phyloP scores from a whole-genome alignment of 2,113 vertebrate genomes.

The Cyphomyrus plagiostoma region DNA sequence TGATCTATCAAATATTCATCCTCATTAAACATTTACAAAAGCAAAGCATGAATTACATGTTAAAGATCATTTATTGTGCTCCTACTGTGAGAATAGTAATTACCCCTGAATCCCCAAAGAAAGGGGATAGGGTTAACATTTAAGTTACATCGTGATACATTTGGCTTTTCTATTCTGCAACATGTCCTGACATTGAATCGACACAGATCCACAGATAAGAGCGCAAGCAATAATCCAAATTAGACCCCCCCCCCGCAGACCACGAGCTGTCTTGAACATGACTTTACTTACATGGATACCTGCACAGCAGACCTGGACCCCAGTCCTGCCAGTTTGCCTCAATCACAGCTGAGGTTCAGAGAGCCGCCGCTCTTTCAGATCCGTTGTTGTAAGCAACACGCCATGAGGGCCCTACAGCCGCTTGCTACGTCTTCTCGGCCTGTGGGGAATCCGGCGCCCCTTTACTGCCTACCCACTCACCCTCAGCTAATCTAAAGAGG shows the following conservation, averaged over 20 bases:
- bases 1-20: slow-evolving; percentile 35
- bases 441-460: background rate
- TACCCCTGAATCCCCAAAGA: slow-evolving; percentile 1
- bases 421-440: background rate
- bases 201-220: slow-evolving; percentile 29
- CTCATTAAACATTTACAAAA: slow-evolving; percentile 27
- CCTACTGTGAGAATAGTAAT: slow-evolving; percentile 6
- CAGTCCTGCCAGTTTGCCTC: slow-evolving; percentile 1
- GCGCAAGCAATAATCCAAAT: slow-evolving; percentile 30
- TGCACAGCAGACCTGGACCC: slow-evolving; percentile 4
- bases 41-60: slow-evolving; percentile 25
- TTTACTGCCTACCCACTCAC: background rate
- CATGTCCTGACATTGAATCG: slow-evolving; percentile 43
- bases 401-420: background rate
- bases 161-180: slow-evolving; percentile 16
- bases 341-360: background rate
- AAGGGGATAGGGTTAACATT: slow-evolving; percentile 23
- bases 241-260: slow-evolving; percentile 11
- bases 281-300: background rate
- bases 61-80: slow-evolving; percentile 16
- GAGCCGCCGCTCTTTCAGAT: background rate
- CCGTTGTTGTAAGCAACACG: background rate
- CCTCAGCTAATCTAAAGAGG: background rate
- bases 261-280: slow-evolving; percentile 31
- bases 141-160: background rate